Evolutionary conservation across 2,888 invertebrate genomes (phyloP).

Genomic region (Euphydryas editha): DNA sequence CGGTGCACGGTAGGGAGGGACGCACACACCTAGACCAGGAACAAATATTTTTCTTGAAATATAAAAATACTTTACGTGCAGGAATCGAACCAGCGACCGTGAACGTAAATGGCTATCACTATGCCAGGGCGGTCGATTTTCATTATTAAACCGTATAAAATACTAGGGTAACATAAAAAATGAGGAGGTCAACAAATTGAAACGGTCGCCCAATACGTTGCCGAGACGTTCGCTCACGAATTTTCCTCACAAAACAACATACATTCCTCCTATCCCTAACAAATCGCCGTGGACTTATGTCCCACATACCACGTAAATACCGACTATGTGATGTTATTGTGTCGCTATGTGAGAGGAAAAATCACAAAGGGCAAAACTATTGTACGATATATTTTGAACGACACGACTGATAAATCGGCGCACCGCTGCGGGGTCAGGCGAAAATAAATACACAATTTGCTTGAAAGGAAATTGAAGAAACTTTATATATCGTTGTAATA

Average conservation of each 20-base stretch:
- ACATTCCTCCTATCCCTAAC: constrained; percentile 18
- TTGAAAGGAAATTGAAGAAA: neutral
- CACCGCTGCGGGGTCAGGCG: constrained; percentile 17
- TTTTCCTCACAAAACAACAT: constrained; percentile 19
- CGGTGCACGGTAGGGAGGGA: too few species aligned
- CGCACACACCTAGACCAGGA: too few species aligned
- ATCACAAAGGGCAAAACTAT: constrained; percentile 22
- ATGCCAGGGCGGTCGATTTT: neutral
- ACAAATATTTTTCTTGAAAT: too few species aligned
- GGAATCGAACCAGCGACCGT: too few species aligned
- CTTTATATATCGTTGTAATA: neutral
- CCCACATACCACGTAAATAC: constrained; percentile 17
- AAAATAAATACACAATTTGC: constrained; percentile 12
- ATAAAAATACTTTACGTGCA: too few species aligned
- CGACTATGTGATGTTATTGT: constrained; percentile 13
- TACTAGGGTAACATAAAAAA: constrained; percentile 8
- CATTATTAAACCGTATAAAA: neutral
- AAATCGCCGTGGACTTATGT: constrained; percentile 26
- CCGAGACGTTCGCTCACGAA: neutral
- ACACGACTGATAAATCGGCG: constrained; percentile 25
- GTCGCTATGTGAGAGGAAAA: constrained; percentile 18
- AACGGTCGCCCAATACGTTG: constrained; percentile 1
- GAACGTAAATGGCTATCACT: too few species aligned
- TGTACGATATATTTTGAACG: constrained; percentile 17
- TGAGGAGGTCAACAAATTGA: neutral